A percentile compares a stretch with the other conserved stretches of the same genome.
phyloP scores from a whole-genome alignment of 2,888 invertebrate species.

The Subacronicta megacephala region DNA sequence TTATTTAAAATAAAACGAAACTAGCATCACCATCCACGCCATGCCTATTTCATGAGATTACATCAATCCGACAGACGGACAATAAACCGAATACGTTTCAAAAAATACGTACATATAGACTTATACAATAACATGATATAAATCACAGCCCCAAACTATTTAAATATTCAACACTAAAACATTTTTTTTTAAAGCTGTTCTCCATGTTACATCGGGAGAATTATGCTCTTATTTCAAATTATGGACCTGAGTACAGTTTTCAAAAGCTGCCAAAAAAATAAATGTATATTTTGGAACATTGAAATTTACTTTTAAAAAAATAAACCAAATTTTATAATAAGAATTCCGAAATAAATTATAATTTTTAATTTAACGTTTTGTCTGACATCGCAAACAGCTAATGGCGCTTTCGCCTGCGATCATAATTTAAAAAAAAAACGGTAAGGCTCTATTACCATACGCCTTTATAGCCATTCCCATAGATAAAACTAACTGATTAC shows the following conservation, averaged over 20 bases:
- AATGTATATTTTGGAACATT: too few relatives aligned
- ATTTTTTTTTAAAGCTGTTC: not conserved
- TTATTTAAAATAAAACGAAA: too few relatives aligned
- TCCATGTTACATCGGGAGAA: not conserved
- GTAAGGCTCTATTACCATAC: conserved; percentile 32
- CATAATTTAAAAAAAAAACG: conserved; percentile 5
- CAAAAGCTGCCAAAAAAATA: too few relatives aligned
- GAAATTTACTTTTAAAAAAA: too few relatives aligned
- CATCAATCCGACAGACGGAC: not conserved
- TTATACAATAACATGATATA: conserved; percentile 10
- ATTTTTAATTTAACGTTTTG: not conserved
- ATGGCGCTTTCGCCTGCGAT: not conserved
- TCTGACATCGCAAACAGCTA: not conserved
- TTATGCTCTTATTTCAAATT: not conserved
- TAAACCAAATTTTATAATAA: too few relatives aligned
- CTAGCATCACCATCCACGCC: not conserved
- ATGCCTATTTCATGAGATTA: conserved; percentile 4
- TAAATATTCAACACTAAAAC: too few relatives aligned
- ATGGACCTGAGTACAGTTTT: too few relatives aligned
- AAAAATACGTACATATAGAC: not conserved
- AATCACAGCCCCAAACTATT: not conserved
- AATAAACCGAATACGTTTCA: not conserved
- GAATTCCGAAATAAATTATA: too few relatives aligned
- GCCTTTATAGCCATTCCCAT: conserved; percentile 34
- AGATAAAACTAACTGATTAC: conserved; percentile 50